phyloP scores from a whole-genome alignment of 2,797 vertebrate species.

The Ceryle rudis region DNA sequence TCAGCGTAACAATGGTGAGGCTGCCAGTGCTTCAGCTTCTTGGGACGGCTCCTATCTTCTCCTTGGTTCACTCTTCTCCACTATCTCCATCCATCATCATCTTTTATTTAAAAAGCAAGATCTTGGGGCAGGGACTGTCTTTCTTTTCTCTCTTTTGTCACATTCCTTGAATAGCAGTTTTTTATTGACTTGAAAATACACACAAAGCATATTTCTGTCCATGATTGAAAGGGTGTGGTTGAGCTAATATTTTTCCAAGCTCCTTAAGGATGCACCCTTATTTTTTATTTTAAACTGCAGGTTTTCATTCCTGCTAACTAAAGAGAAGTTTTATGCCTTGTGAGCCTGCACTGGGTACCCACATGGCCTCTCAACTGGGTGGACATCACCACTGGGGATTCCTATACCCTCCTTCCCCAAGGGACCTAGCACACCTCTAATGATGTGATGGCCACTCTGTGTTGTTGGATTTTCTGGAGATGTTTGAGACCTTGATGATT shows the following conservation, averaged over 20 bases:
- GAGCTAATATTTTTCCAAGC: neutral
- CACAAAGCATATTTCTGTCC: neutral
- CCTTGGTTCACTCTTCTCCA: neutral
- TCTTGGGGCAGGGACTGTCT: neutral
- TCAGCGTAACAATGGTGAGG: neutral
- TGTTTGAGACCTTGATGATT: neutral
- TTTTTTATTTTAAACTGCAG: neutral
- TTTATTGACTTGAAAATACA: neutral
- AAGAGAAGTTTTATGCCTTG: neutral
- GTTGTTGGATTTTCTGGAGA: neutral
- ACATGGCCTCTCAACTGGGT: neutral
- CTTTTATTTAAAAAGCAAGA: neutral
- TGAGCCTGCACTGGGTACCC: neutral
- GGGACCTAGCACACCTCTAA: neutral
- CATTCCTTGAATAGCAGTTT: neutral
- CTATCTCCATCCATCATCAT: neutral
- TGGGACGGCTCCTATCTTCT: neutral
- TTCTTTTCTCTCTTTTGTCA: neutral
- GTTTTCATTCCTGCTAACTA: neutral
- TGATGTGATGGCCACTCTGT: neutral
- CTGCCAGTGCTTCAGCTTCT: neutral
- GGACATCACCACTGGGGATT: neutral
- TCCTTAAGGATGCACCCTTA: neutral
- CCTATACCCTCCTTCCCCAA: neutral
- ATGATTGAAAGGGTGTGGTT: neutral